phyloP scores from a whole-genome alignment of 2,797 vertebrate genomes.

The Cryptoblepharus egeriae region DNA sequence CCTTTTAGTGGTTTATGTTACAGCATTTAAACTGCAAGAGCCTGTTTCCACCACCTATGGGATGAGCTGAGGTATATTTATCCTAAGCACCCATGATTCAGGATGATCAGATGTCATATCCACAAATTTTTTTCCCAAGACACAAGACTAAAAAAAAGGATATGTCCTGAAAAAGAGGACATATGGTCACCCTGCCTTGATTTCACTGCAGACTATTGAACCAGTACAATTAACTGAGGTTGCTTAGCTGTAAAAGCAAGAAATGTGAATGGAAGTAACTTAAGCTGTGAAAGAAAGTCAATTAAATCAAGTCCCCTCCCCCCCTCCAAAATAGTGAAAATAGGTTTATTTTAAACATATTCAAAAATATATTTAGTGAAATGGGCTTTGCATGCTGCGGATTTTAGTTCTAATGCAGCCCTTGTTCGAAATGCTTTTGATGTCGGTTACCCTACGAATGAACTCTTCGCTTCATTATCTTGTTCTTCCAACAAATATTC shows the following conservation, averaged over 20 bases:
- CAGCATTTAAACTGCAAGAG: no score
- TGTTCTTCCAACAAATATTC: conserved; percentile 24
- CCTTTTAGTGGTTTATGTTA: no score
- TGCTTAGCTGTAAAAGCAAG: neutral
- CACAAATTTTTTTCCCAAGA: neutral
- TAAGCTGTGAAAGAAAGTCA: neutral
- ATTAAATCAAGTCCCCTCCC: conserved; percentile 3
- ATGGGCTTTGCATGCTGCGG: conserved; percentile 3
- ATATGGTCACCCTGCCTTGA: neutral
- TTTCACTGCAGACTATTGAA: neutral
- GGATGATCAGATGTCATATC: no score
- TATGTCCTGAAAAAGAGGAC: no score
- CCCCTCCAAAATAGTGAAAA: neutral
- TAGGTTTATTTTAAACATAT: conserved; percentile 26
- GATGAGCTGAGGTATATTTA: neutral
- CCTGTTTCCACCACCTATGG: no score
- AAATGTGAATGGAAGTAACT: no score
- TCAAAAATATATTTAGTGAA: conserved; percentile 5
- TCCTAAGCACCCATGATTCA: no score
- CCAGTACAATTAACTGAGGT: neutral
- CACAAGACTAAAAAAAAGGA: no score
- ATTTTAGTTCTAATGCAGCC: conserved; percentile 23
- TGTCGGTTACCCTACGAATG: conserved; percentile 42
- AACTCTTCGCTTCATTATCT: conserved; percentile 45
- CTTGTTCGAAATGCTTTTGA: conserved; percentile 33